Evolutionary conservation across 2,113 vertebrate species (phyloP), one percentile per base, ranked within the genome.

Genomic region (Corvus hawaiiensis): DNA sequence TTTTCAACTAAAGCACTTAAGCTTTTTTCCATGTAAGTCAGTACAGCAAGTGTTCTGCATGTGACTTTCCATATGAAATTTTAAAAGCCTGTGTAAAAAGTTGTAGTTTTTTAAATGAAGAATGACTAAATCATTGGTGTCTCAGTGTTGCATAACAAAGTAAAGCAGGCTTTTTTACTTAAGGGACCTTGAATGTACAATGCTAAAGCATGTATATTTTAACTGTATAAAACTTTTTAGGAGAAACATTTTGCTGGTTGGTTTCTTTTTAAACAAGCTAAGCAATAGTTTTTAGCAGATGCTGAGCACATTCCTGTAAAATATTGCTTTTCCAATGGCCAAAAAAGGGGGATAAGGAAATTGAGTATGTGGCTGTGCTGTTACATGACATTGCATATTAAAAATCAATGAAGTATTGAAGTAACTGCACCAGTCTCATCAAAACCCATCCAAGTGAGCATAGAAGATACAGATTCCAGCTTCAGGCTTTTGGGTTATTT

Each of bases 191-290:
- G 62, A 96, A 95, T 93, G 89, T 95, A 96, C 96, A 95, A 75
- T 82, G 84, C 69, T 85, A 58, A 84, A 92, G 69, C 87, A 51
- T 97, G 96, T 97, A 85, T 96, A 97, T 97, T 97, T 97, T 95
- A 92, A 96, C 39, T 97, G 94, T 97, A 96, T 97, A 97, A 97
- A 96, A 17, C 32, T 83, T 96, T 94, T 71, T 52, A 83, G 79
- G 35, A 85, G 63, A 32, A 86, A 49, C 3, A 13, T 61, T 78
- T 58, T 89, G 86, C 24, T 49, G 44, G 12, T 20, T 73, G 5
- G 10, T 48, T 84, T 93, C 49, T 83, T 92, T 76, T 90, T 90
- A 74, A 83, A 48, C 63, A 67, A 87, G 84, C 35, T 46, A 52
- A 80, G 23, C 22, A 61, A 41, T 16, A 64, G 6, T 11, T 94